phyloP scores from a whole-genome alignment of 2,888 invertebrate species.

The Nycteola revayana region DNA sequence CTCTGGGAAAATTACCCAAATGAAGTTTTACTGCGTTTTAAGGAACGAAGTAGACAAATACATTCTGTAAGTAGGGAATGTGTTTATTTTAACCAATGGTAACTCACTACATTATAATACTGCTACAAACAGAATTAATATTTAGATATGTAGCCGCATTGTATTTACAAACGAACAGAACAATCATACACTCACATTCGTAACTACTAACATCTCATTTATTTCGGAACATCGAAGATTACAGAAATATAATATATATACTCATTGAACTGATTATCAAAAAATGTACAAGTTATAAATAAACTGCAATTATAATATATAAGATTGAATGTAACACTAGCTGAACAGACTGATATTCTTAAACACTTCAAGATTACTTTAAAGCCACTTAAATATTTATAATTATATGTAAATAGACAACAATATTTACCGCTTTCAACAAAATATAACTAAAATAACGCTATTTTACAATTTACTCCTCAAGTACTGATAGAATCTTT shows the following conservation, averaged over 20 bases:
- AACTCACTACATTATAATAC: conserved; percentile 14
- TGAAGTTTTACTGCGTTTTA: no score
- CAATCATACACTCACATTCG: conserved; percentile 4
- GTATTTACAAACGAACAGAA: conserved; percentile 16
- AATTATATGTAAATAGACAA: conserved; percentile 41
- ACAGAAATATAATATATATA: conserved; percentile 1
- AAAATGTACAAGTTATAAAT: no score
- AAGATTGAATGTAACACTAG: neutral
- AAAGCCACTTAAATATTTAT: conserved; percentile 5
- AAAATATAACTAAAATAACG: conserved; percentile 44
- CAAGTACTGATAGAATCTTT: conserved; percentile 9
- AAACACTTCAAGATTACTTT: no score
- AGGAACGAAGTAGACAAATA: conserved; percentile 1
- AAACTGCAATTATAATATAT: neutral
- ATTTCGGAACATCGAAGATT: conserved; percentile 6
- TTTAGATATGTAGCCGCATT: neutral
- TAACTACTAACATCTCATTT: conserved; percentile 4
- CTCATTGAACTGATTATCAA: no score
- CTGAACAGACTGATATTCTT: no score
- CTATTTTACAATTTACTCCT: conserved; percentile 38
- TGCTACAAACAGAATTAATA: conserved; percentile 8
- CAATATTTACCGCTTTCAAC: conserved; percentile 33
- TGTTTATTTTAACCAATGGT: conserved; percentile 32
- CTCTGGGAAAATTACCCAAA: no score
- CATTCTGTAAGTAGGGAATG: conserved; percentile 31